Conservation (phyloP, 2,113 vertebrate genomes). For the Corythoichthys intestinalis region DNA sequence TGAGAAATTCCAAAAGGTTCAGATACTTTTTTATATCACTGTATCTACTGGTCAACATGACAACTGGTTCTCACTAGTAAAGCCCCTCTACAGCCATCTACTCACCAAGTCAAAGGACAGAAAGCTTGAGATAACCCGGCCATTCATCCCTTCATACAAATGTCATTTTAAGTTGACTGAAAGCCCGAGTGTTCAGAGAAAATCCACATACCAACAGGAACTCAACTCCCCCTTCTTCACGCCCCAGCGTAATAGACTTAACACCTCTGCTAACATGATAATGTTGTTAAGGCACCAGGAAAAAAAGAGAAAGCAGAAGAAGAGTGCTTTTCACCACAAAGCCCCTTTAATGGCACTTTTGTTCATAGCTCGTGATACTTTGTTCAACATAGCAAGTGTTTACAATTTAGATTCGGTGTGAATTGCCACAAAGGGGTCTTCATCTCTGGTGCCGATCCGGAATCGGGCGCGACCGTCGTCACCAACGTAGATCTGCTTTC, state of each 20-base stretch:
- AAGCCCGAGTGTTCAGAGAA: neutral
- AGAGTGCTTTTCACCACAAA: neutral
- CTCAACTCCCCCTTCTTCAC: neutral
- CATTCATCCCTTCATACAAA: neutral
- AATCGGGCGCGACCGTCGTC: slow-evolving; percentile 76
- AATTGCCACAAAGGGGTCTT: slow-evolving; percentile 86
- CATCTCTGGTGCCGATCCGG: slow-evolving; percentile 77
- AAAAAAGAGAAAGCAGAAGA: neutral
- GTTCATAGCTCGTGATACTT: neutral
- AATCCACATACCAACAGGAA: neutral
- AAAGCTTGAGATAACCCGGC: neutral
- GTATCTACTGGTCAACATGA: neutral
- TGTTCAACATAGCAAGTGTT: slow-evolving; percentile 8
- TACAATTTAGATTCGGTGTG: slow-evolving; percentile 77
- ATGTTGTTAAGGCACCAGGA: neutral
- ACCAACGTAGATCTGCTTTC: slow-evolving; percentile 75
- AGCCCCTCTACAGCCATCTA: neutral
- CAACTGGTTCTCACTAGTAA: neutral
- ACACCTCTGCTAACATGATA: neutral
- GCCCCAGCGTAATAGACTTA: neutral
- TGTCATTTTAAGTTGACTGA: neutral
- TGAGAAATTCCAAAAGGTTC: too few relatives aligned
- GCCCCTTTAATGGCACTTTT: slow-evolving; percentile 2
- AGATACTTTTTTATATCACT: too few relatives aligned
- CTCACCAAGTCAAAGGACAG: neutral